phyloP scores from a whole-genome alignment of 2,888 invertebrate species.

The Oligia strigilis region DNA sequence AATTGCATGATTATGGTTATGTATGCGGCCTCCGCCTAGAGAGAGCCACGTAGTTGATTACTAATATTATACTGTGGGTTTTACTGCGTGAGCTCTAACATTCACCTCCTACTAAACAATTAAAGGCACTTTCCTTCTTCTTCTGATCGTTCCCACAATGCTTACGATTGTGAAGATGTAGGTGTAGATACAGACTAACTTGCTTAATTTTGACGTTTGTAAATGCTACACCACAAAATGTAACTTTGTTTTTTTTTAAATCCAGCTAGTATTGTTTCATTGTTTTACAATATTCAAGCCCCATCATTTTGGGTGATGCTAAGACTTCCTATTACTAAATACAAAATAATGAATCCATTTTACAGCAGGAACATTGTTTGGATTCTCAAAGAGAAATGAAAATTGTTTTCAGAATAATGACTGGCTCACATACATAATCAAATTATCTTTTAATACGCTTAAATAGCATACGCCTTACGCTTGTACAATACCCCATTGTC shows the following conservation, averaged over 20 bases:
- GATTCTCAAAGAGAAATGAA: neutral
- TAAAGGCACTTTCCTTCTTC: neutral
- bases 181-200: neutral
- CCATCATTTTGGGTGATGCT: neutral
- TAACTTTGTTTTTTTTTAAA: neutral
- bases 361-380: neutral
- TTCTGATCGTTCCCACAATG: neutral
- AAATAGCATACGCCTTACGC: neutral
- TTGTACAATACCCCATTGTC: neutral
- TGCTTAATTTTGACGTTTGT: neutral
- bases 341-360: neutral
- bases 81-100: neutral
- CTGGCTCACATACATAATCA: neutral
- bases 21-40: neutral
- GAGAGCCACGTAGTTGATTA: neutral
- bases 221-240: neutral
- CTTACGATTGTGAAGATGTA: neutral
- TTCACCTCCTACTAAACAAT: neutral
- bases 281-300: neutral
- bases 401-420: neutral
- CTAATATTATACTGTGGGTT: neutral
- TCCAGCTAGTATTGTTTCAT: neutral
- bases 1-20: constrained; percentile 4
- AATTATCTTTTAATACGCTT: constrained; percentile 6
- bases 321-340: neutral